phyloP scores from a whole-genome alignment of 2,797 vertebrate species.

The Hipposideros larvatus region DNA sequence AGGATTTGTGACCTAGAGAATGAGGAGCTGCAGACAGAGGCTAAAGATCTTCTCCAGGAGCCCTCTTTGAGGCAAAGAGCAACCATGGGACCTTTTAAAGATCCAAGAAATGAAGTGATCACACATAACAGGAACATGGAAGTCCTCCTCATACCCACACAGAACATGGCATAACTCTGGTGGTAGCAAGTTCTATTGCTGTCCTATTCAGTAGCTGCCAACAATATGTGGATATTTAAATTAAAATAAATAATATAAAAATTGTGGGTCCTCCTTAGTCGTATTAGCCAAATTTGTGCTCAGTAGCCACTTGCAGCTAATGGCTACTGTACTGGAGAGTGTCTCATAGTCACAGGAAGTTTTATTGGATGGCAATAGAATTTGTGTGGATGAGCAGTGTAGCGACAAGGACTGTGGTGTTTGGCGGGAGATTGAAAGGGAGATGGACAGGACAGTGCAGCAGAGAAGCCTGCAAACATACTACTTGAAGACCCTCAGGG shows the following conservation, averaged over 20 bases:
- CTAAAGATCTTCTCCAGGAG: background rate
- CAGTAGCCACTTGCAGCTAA: background rate
- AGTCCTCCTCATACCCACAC: background rate
- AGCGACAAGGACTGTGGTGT: background rate
- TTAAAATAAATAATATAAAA: background rate
- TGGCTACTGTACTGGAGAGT: background rate
- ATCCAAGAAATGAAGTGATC: background rate
- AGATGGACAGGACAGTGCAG: background rate
- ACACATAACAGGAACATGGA: background rate
- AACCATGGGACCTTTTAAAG: background rate
- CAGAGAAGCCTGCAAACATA: background rate
- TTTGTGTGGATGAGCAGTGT: background rate
- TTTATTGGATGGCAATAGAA: background rate
- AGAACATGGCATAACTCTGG: background rate
- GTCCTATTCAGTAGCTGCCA: background rate
- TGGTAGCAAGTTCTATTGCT: background rate
- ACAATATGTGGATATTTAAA: background rate
- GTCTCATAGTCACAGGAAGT: background rate
- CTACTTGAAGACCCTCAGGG: background rate
- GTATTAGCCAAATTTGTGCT: background rate
- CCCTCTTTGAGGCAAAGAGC: background rate
- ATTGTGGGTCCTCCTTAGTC: background rate
- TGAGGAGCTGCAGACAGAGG: background rate
- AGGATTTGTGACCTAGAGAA: background rate
- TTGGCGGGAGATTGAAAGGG: background rate